phyloP scores from a whole-genome alignment of 2,797 vertebrate species.

The Eleutherodactylus coqui region DNA sequence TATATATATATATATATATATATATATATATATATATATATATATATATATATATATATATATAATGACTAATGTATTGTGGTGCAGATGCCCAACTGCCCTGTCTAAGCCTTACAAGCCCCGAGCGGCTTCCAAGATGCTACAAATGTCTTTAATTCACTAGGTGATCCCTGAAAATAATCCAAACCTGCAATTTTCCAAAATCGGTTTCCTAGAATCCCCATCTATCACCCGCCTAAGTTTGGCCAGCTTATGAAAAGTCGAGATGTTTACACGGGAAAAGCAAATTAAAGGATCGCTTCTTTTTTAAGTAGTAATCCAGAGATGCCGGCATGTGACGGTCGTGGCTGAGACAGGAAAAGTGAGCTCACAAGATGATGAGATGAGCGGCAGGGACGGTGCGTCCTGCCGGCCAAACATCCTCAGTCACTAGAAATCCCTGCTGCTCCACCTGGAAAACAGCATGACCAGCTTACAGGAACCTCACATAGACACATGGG shows the following conservation, averaged over 20 bases:
- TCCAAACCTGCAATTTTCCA: slow-evolving; percentile 37
- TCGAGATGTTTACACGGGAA: slow-evolving; percentile 8
- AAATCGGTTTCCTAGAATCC: slow-evolving; percentile 15
- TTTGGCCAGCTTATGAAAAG: neutral
- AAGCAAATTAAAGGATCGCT: neutral
- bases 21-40: no score
- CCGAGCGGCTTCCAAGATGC: neutral
- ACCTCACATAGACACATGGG: no score
- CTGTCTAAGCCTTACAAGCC: no score
- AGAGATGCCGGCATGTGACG: neutral
- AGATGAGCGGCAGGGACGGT: neutral
- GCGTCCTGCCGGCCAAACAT: neutral
- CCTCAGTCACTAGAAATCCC: no score
- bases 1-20: no score
- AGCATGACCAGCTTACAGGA: no score
- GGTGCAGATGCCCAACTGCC: neutral
- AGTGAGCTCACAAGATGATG: neutral
- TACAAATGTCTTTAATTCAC: slow-evolving; percentile 21
- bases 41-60: no score
- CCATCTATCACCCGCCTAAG: slow-evolving; percentile 3
- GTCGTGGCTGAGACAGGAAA: neutral
- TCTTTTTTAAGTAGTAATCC: neutral
- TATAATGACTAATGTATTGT: neutral
- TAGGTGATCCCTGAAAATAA: slow-evolving; percentile 27
- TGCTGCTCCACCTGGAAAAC: no score